Evolutionary conservation across 2,888 invertebrate genomes (phyloP), one percentile per base, ranked within the genome.

Genomic region (Thera obeliscata): DNA sequence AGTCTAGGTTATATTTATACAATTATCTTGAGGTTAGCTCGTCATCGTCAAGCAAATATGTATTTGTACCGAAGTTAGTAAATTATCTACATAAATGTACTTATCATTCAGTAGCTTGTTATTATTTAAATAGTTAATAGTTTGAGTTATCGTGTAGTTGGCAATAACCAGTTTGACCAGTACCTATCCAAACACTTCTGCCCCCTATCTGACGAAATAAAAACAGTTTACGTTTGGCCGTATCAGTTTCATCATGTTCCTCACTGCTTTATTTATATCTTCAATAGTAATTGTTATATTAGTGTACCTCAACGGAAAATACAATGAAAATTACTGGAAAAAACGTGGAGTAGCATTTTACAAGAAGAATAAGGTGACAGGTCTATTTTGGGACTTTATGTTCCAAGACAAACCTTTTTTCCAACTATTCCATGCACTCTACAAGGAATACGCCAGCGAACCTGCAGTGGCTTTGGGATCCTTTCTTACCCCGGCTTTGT

Each of bases 291-390:
- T 76, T 3, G 52, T 82, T 57, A 7, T 57, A 11, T 43, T 78
- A 2, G 52, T 74, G 5, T 81, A 83, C 64, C 38, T 84, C 0
- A 79, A 66, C 57, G 86, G 84, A 3, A 76, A 67, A 73, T 82
- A 81, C 58, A 87, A 88, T 75, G 78, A 87, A 56, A 43, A 55
- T 2, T 89, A 89, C 61, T 89, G 89, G 88, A 83, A 73, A 33
- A 87, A 80, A 72, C 85, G 86, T 9, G 85, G 86, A 0, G 87
- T 88, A 0, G 56, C 69, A 2, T 87, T 86, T 57, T 70, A 84
- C 33, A 68, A 74, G 0, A 78, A 76, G 57, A 79, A 84, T 63
- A 87, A 78, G 64, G 61, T 79, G 0, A 63, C 78, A 9, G 89
- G 88, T 3, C 75, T 82, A 0, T 77, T 85, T 22, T 87, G 83